These are phyloP conservation scores for Drosophila mayaguana DNA, from an alignment of 2,888 invertebrate genomes.

Conservation along the genomic window DNA sequence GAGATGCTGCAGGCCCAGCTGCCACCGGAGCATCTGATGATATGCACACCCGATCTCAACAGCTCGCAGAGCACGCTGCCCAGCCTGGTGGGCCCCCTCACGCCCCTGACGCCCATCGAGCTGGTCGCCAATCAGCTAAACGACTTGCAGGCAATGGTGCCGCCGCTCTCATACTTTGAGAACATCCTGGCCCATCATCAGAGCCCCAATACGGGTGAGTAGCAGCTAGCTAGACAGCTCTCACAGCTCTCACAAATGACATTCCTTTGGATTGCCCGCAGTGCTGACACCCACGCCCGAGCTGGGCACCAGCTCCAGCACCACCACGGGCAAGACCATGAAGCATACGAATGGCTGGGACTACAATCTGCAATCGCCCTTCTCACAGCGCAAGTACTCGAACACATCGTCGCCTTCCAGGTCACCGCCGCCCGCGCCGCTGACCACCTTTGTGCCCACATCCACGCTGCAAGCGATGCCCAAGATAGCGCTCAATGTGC, in stretches of 20 bases:
- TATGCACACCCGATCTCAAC: slow-evolving; percentile 67
- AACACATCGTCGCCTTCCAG: slow-evolving; percentile 65
- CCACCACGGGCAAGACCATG: slow-evolving; percentile 78
- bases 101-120: slow-evolving; percentile 82
- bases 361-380: slow-evolving; percentile 83
- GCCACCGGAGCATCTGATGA: slow-evolving; percentile 63
- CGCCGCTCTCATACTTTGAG: slow-evolving; percentile 85
- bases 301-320: slow-evolving; percentile 75
- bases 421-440: slow-evolving; percentile 54
- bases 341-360: slow-evolving; percentile 85
- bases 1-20: slow-evolving; percentile 75
- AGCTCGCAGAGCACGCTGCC: slow-evolving; percentile 76
- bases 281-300: slow-evolving; percentile 73
- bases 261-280: not conserved
- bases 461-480: slow-evolving; percentile 63
- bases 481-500: slow-evolving; percentile 58
- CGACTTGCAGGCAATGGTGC: slow-evolving; percentile 83
- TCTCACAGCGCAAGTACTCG: slow-evolving; percentile 78
- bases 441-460: slow-evolving; percentile 80
- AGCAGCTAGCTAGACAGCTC: not conserved
- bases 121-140: slow-evolving; percentile 81
- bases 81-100: slow-evolving; percentile 75
- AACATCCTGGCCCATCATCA: slow-evolving; percentile 83
- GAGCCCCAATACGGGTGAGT: slow-evolving; percentile 74
- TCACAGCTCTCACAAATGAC: not conserved